Conservation (phyloP, 2,113 vertebrate genomes). For the Thunnus thynnus region DNA sequence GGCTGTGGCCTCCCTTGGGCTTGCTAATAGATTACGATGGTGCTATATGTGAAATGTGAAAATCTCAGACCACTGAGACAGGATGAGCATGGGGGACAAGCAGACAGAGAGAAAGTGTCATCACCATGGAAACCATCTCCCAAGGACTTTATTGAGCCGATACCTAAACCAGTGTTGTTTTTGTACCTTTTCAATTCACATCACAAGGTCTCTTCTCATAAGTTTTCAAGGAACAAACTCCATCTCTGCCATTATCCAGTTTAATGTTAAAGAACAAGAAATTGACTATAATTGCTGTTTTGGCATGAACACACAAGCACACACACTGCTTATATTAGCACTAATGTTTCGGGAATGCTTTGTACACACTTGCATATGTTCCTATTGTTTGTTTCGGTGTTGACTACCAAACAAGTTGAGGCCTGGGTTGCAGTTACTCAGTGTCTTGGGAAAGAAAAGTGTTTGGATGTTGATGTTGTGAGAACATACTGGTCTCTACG, state of each 20-base stretch:
- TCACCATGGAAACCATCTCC: constrained; percentile 56
- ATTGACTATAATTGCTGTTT: background rate
- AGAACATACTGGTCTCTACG: background rate
- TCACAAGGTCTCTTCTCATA: background rate
- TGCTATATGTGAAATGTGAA: constrained; percentile 34
- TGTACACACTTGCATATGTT: background rate
- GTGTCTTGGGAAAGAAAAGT: background rate
- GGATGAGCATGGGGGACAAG: constrained; percentile 5
- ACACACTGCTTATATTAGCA: constrained; percentile 12
- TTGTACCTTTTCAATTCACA: constrained; percentile 7
- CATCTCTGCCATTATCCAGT: constrained; percentile 17
- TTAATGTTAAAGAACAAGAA: constrained; percentile 16
- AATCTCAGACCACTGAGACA: constrained; percentile 30
- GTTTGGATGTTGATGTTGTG: constrained; percentile 12
- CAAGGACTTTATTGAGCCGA: constrained; percentile 34
- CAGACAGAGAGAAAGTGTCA: constrained; percentile 28
- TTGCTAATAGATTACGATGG: constrained; percentile 35
- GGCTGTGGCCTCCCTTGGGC: constrained; percentile 30
- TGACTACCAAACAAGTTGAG: constrained; percentile 8
- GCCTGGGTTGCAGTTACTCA: background rate
- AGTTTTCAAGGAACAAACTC: background rate
- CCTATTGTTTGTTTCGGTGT: constrained; percentile 5
- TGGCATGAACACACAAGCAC: no score
- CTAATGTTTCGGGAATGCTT: constrained; percentile 18
- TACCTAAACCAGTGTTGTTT: constrained; percentile 12